Conservation (phyloP, 2,888 invertebrate species). For the Itoplectis maculator region DNA sequence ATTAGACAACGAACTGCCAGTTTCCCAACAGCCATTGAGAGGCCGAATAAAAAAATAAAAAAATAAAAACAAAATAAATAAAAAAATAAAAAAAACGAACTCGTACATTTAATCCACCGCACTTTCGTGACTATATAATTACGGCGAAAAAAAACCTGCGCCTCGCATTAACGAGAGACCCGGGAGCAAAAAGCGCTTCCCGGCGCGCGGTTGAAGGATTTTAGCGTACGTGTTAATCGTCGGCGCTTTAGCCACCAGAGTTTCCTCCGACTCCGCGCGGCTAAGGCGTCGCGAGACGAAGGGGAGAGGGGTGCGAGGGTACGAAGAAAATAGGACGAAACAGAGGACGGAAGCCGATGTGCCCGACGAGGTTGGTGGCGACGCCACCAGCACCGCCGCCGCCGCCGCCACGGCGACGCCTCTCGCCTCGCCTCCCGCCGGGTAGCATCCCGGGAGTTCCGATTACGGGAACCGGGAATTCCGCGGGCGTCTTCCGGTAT, state of each 20-base stretch:
- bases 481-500: slow-evolving; percentile 77
- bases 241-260: background rate
- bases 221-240: slow-evolving; percentile 3
- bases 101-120: too few species aligned
- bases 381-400: too few species aligned
- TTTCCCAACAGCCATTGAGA: too few species aligned
- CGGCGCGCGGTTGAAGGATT: slow-evolving; percentile 31
- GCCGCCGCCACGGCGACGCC: slow-evolving; percentile 62
- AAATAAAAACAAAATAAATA: too few species aligned
- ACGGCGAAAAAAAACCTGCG: too few species aligned
- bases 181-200: too few species aligned
- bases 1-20: too few species aligned
- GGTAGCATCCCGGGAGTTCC: slow-evolving; percentile 56
- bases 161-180: background rate
- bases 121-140: background rate
- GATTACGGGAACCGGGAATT: slow-evolving; percentile 72
- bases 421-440: slow-evolving; percentile 18
- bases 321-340: slow-evolving; percentile 25
- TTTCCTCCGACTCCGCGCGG: background rate
- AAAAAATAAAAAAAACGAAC: too few species aligned
- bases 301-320: slow-evolving; percentile 32
- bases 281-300: slow-evolving; percentile 21
- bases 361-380: slow-evolving; percentile 50
- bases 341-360: slow-evolving; percentile 32
- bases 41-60: too few species aligned